Evolutionary conservation across 2,113 vertebrate genomes (phyloP), one percentile per base, ranked within the genome.

Genomic region (Telmatochromis brachygnathus): DNA sequence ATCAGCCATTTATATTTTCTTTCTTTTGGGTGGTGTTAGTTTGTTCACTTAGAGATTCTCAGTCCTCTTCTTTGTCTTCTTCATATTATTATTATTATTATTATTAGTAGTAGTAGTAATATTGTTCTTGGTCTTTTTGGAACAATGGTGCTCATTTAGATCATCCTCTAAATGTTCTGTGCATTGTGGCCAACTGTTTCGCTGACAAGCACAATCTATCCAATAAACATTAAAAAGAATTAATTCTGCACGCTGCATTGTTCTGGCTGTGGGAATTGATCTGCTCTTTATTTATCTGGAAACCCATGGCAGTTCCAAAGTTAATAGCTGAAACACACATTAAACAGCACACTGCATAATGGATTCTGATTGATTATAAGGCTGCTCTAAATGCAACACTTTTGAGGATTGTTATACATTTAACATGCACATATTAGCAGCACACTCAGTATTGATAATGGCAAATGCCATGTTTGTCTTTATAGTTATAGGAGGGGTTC

Each of bases 201-300:
- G 79, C 51, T 84, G 86, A 87, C 55, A 82, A 87, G 75, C 55
- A 54, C 45, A 39, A 65, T 60, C 2, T 58, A 30, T 65, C 49
- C 39, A 79, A 19, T 73, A 58, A 81, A 53, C 62, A 79, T 85
- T 65, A 68, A 7, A 10, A 39, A 49, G 5, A 60, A 80, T 83
- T 37, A 62, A 79, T 28, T 85, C 30, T 75, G 7, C 55, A 84
- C 4, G 6, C 19, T 79, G 45, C 37, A 60, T 91, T 84, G 28
- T 80, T 83, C 85, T 53, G 51, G 83, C 82, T 81, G 82, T 56
- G 21, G 51, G 81, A 53, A 91, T 85, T 70, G 87, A 94, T 91
- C 82, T 3, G 17, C 28, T 68, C n/a, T 79, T 58, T 80, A 53
- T 84, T 83, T 68, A 70, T 85, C 21, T 75, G 58, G 62, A 62